These are phyloP conservation scores for Melieria omissa DNA, from an alignment of 2,888 invertebrate genomes.

Conservation along the genomic window DNA sequence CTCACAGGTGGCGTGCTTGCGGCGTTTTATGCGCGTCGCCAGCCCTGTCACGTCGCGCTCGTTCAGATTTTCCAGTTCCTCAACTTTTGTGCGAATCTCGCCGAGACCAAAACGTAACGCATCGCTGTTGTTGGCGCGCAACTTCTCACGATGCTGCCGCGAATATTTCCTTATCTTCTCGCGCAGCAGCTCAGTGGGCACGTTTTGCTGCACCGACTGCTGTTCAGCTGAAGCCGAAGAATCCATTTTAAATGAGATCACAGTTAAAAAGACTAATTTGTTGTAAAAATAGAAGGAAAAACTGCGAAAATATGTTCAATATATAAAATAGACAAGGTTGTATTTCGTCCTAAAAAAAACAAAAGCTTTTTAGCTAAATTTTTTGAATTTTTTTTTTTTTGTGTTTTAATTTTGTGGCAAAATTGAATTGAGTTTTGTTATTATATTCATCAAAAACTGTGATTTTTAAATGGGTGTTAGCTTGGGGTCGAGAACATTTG, in stretches of 20 bases:
- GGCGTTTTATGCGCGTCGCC: slow-evolving; percentile 60
- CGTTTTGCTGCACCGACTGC: background rate
- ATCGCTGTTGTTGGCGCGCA: slow-evolving; percentile 54
- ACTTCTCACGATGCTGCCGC: slow-evolving; percentile 50
- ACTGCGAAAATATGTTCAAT: no score
- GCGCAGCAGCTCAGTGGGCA: slow-evolving; percentile 44
- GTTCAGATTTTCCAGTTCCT: slow-evolving; percentile 55
- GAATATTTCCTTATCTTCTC: slow-evolving; percentile 56
- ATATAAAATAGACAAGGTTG: no score
- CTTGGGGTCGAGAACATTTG: no score
- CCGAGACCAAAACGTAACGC: slow-evolving; percentile 60
- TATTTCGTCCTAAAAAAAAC: no score
- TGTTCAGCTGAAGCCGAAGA: background rate
- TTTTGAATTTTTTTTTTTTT: no score
- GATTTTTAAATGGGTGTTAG: no score
- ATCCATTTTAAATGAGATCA: slow-evolving; percentile 30
- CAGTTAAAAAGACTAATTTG: background rate
- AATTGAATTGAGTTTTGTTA: no score
- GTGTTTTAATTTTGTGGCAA: no score
- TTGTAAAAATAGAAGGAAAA: background rate
- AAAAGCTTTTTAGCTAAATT: no score
- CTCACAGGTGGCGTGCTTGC: slow-evolving; percentile 59
- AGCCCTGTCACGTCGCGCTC: slow-evolving; percentile 60
- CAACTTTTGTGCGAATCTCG: slow-evolving; percentile 55
- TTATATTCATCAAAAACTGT: no score